phyloP scores from a whole-genome alignment of 2,888 invertebrate genomes.

The Cheilosia urbana region DNA sequence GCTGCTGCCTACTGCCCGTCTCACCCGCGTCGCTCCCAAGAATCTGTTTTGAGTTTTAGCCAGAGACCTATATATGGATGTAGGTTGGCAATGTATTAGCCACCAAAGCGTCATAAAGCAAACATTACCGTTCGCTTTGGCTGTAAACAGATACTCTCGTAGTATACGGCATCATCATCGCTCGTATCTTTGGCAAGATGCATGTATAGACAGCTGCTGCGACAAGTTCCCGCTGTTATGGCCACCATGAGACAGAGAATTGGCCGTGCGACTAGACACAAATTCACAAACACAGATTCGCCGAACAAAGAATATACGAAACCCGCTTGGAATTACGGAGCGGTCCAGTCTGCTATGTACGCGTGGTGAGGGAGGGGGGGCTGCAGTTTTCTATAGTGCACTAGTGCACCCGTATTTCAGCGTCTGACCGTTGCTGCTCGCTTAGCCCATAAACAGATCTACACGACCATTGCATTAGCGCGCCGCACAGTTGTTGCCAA shows the following conservation, averaged over 20 bases:
- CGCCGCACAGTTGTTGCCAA: conserved; percentile 40
- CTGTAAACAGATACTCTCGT: conserved; percentile 47
- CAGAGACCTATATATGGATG: conserved; percentile 46
- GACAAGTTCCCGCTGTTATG: conserved; percentile 47
- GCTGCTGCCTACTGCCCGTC: conserved; percentile 3
- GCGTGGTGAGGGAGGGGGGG: not conserved
- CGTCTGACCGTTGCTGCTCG: conserved; percentile 72
- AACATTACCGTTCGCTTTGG: conserved; percentile 68
- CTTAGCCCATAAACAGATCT: conserved; percentile 63
- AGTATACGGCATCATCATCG: conserved; percentile 33
- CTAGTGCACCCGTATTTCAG: conserved; percentile 71
- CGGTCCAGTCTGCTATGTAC: conserved; percentile 27
- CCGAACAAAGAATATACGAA: conserved; percentile 64
- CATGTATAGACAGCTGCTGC: conserved; percentile 36
- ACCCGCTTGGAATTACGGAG: conserved; percentile 34
- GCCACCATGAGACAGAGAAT: conserved; percentile 16
- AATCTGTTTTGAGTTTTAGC: conserved; percentile 56
- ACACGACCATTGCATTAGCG: conserved; percentile 64
- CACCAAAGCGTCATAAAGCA: conserved; percentile 68
- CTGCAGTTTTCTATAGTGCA: not conserved
- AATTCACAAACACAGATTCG: conserved; percentile 11
- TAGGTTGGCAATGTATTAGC: conserved; percentile 66
- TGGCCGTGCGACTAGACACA: conserved; percentile 1
- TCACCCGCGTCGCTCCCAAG: not conserved
- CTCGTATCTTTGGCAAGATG: conserved; percentile 9